phyloP scores from a whole-genome alignment of 2,113 vertebrate genomes.

The Onychorhynchus coronatus region DNA sequence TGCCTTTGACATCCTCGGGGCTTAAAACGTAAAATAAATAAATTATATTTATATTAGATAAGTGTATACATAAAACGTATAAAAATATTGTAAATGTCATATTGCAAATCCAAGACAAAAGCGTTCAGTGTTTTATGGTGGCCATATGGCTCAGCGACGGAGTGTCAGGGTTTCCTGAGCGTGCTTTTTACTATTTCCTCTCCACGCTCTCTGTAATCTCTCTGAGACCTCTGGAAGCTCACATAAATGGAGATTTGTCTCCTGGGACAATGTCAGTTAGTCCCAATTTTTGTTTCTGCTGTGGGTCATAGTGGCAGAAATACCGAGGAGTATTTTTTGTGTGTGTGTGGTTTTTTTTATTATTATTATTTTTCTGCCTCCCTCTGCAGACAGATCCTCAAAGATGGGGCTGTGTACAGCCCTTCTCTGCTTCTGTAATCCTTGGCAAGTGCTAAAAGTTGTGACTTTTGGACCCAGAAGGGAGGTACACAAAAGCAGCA shows the following conservation, averaged over 20 bases:
- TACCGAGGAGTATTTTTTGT: neutral
- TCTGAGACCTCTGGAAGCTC: neutral
- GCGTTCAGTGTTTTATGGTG: neutral
- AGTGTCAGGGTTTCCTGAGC: neutral
- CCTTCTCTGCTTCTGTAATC: too few relatives aligned
- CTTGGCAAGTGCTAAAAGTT: neutral
- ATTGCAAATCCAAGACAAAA: neutral
- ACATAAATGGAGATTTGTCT: neutral
- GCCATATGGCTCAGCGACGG: neutral
- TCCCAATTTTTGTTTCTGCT: neutral
- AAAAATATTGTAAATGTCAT: neutral
- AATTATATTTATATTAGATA: neutral
- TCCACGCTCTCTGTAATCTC: neutral
- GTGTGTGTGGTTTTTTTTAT: too few relatives aligned
- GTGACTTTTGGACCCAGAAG: neutral
- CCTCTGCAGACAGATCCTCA: neutral
- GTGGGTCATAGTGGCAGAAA: neutral
- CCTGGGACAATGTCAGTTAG: neutral
- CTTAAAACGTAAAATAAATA: neutral
- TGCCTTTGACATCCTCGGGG: neutral
- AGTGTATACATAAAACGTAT: neutral
- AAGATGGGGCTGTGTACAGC: neutral
- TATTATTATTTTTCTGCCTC: neutral
- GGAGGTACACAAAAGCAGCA: neutral
- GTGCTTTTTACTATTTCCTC: conserved; percentile 7